Percentiles rank a stretch among this genome's conserved stretches.
Evolutionary conservation across 2,888 invertebrate species (phyloP).

Genomic region (Phyllotreta cruciferae): DNA sequence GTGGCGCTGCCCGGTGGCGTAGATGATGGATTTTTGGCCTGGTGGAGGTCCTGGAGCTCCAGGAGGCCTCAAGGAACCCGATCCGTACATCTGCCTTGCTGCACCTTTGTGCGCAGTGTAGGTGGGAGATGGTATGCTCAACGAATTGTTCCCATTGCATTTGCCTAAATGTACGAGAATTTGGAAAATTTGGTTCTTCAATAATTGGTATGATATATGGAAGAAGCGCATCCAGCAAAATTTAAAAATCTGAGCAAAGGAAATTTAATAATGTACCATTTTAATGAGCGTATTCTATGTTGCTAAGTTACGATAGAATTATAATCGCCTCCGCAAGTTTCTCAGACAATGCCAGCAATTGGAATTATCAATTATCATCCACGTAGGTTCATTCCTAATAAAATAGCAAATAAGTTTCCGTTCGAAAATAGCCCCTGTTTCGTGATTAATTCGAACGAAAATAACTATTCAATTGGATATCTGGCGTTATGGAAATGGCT

Average conservation of each 20-base stretch:
- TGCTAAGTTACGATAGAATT: too few species aligned
- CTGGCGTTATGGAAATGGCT: slow-evolving; percentile 2
- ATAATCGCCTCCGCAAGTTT: too few species aligned
- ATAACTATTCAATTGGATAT: slow-evolving; percentile 5
- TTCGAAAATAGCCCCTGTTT: not conserved
- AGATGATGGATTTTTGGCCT: slow-evolving; percentile 55
- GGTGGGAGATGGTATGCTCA: slow-evolving; percentile 28
- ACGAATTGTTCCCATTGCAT: slow-evolving; percentile 28
- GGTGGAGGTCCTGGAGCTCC: slow-evolving; percentile 46
- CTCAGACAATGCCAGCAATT: too few species aligned
- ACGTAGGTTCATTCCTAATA: too few species aligned
- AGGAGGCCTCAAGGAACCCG: slow-evolving; percentile 63
- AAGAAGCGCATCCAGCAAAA: too few species aligned
- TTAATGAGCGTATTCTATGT: too few species aligned
- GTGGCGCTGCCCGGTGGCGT: slow-evolving; percentile 53
- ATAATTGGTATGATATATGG: too few species aligned
- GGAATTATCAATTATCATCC: too few species aligned
- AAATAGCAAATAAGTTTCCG: too few species aligned
- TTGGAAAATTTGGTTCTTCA: not conserved
- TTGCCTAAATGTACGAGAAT: slow-evolving; percentile 26
- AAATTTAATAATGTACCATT: too few species aligned
- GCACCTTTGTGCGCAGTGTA: slow-evolving; percentile 59
- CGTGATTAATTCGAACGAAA: not conserved
- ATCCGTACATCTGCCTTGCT: slow-evolving; percentile 66
- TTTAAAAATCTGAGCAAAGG: too few species aligned